These are phyloP conservation scores for Hemibagrus guttatus DNA, from an alignment of 2,797 vertebrate genomes.

Conservation along the genomic window DNA sequence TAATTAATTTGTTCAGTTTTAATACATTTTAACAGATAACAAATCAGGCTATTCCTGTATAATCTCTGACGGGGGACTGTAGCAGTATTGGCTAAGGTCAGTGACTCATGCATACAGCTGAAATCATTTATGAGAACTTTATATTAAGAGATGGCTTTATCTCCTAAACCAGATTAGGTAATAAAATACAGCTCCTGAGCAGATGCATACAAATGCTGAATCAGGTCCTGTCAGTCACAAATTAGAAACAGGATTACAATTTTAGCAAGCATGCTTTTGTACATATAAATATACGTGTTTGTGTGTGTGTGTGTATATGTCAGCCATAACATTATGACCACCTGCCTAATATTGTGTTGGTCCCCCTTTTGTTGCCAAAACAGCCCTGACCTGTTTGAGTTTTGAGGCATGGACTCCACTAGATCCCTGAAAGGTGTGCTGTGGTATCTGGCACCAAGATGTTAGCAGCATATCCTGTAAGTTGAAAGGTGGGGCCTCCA, in stretches of 20 bases:
- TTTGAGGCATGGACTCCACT: too few relatives aligned
- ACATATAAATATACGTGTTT: too few relatives aligned
- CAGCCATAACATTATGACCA: too few relatives aligned
- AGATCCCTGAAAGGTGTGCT: too few relatives aligned
- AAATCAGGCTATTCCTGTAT: not conserved
- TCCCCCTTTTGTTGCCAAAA: too few relatives aligned
- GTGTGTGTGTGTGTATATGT: too few relatives aligned
- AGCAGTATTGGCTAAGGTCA: constrained; percentile 65
- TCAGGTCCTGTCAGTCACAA: constrained; percentile 56
- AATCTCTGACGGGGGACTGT: constrained; percentile 34
- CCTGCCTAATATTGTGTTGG: too few relatives aligned
- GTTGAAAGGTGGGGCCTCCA: too few relatives aligned
- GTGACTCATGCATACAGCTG: constrained; percentile 65
- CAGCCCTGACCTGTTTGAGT: too few relatives aligned
- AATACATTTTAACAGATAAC: not conserved
- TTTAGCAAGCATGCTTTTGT: not conserved
- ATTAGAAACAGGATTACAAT: not conserved
- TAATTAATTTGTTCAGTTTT: not conserved
- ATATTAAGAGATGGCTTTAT: constrained; percentile 73
- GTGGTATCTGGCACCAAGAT: too few relatives aligned
- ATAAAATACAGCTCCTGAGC: constrained; percentile 67
- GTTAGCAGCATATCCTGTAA: too few relatives aligned
- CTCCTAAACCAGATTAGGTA: constrained; percentile 77
- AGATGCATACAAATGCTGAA: constrained; percentile 65
- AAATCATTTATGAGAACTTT: constrained; percentile 73